Evolutionary conservation across 2,888 invertebrate genomes (phyloP), one percentile per base, ranked within the genome.

Genomic region (Lasioglossum malachurum): DNA sequence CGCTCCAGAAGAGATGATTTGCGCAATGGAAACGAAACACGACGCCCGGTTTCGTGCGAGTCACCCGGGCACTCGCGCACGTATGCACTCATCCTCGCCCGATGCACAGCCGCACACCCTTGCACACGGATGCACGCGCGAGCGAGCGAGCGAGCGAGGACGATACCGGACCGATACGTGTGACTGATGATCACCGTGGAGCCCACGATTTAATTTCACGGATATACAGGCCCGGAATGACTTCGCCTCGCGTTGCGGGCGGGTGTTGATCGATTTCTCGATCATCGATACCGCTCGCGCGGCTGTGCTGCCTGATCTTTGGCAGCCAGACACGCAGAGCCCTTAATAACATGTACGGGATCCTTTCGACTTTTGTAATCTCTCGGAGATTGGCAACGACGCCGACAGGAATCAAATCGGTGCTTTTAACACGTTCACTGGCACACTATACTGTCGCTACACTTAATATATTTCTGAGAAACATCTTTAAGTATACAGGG

Each of bases 191-290:
- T 89, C 91, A 75, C 77, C 88, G 87, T 85, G 83, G 67, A 83
- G 91, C 87, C 82, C 88, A 89, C 92, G 88, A 93, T 93, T 92
- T 92, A 92, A 92, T 93, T 93, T 93, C 91, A 92, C 90, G 92
- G 90, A 89, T 91, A 88, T 91, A 90, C 84, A 85, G 72, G 74
- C 67, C 31, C 35, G 85, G 83, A 86, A 89, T 84, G 88, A 86
- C 91, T 87, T 86, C 79, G 83, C 80, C 82, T 83, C 86, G 80
- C 75, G 75, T 83, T 81, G 75, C 83, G 77, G 73, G 69, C 64
- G 82, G 64, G 76, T 75, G 83, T 80, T 67, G 83, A 85, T 86
- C 89, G 83, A 89, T 87, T 83, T 88, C 77, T 80, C 80, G 85
- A 88, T 83, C 88, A 71, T 71, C 86, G 84, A 84, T 82, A 83